Conservation (phyloP, 2,113 vertebrate species). For the Haemorhous mexicanus region DNA sequence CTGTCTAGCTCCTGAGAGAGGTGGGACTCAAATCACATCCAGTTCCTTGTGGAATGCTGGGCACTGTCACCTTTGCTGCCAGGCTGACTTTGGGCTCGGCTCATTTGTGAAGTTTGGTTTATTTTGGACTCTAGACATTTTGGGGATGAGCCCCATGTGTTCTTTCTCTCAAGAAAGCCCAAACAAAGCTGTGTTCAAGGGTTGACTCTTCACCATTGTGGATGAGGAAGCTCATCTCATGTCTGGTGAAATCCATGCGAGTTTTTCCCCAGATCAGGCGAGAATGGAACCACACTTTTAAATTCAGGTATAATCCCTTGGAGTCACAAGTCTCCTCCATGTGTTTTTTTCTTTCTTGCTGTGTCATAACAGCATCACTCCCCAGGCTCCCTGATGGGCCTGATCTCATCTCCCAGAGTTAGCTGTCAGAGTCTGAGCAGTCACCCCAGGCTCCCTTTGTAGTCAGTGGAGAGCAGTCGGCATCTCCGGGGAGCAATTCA, state of each 20-base stretch:
- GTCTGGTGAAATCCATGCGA: background rate
- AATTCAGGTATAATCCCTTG: background rate
- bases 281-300: background rate
- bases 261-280: background rate
- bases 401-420: constrained; percentile 46
- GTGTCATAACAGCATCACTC: background rate
- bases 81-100: background rate
- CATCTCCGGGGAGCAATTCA: constrained; percentile 45
- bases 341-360: background rate
- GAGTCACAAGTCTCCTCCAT: background rate
- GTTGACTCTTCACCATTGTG: background rate
- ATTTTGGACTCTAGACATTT: background rate
- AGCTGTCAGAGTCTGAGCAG: constrained; percentile 42
- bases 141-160: background rate
- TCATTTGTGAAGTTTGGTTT: background rate
- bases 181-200: background rate
- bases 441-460: constrained; percentile 58
- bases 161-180: background rate
- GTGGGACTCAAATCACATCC: background rate
- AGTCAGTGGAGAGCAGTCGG: constrained; percentile 42
- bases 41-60: background rate
- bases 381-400: background rate
- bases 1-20: background rate
- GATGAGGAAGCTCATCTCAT: background rate
- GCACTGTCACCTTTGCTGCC: background rate